phyloP scores from a whole-genome alignment of 2,797 vertebrate genomes.

The Botia almorhae region DNA sequence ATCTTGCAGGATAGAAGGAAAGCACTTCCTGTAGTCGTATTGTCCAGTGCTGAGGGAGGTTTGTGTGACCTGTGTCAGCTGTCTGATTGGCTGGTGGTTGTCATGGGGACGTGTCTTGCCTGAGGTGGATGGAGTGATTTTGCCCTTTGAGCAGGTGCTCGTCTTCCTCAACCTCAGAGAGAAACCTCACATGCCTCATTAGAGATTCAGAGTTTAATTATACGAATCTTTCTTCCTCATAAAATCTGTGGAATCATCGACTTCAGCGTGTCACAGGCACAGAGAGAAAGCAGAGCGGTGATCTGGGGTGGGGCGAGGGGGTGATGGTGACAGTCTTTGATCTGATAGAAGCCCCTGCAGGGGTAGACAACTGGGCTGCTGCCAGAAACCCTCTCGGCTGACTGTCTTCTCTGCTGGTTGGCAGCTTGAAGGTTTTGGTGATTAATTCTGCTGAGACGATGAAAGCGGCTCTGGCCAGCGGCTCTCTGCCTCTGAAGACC shows the following conservation, averaged over 20 bases:
- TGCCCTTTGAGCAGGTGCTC: conserved; percentile 47
- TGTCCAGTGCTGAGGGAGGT: conserved; percentile 50
- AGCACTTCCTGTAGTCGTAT: conserved; percentile 28
- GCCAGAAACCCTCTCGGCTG: conserved; percentile 67
- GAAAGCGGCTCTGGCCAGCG: conserved; percentile 69
- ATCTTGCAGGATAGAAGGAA: background rate
- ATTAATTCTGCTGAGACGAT: conserved; percentile 84
- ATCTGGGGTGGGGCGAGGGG: conserved; percentile 45
- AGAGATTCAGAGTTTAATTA: conserved; percentile 54
- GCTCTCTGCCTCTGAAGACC: conserved; percentile 40
- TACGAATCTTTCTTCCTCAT: conserved; percentile 43
- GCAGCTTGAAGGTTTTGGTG: conserved; percentile 76
- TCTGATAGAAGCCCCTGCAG: conserved; percentile 74
- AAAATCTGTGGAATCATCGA: conserved; percentile 59
- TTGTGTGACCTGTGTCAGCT: conserved; percentile 62
- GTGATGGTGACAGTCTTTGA: conserved; percentile 69
- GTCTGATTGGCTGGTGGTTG: conserved; percentile 65
- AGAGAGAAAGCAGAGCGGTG: conserved; percentile 34
- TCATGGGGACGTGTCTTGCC: conserved; percentile 70
- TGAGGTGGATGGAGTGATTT: conserved; percentile 46
- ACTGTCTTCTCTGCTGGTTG: conserved; percentile 63
- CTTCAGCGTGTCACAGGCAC: conserved; percentile 48
- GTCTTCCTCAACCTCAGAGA: conserved; percentile 24
- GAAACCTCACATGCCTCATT: conserved; percentile 10
- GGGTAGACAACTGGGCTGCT: conserved; percentile 70